Evolutionary conservation across 2,113 vertebrate species (phyloP).

Genomic region (Marmota monax): DNA sequence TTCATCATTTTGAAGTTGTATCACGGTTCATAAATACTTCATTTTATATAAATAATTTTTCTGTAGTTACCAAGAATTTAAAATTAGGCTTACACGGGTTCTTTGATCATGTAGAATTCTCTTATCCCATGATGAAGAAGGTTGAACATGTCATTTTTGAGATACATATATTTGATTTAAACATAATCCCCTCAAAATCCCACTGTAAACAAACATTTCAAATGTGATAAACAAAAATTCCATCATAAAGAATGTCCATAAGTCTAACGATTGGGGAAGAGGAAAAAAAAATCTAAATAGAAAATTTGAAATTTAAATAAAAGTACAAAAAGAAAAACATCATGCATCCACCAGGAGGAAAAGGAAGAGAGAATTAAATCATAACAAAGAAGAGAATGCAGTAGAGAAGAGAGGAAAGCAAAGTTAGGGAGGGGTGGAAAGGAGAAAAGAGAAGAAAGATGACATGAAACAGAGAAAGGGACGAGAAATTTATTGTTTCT

Average conservation of each 20-base stretch:
- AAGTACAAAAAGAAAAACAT: conserved; percentile 46
- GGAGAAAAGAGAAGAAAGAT: neutral
- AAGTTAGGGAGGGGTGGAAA: too few relatives aligned
- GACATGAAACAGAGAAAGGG: neutral
- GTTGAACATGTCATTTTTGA: conserved; percentile 62
- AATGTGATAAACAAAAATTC: conserved; percentile 61
- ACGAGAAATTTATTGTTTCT: conserved; percentile 37
- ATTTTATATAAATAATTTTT: conserved; percentile 85
- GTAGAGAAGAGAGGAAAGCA: neutral
- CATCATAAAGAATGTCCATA: conserved; percentile 67
- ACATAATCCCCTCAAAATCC: conserved; percentile 61
- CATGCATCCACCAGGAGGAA: conserved; percentile 61
- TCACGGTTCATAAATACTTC: conserved; percentile 85
- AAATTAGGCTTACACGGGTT: conserved; percentile 83
- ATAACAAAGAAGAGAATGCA: neutral
- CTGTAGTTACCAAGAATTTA: conserved; percentile 82
- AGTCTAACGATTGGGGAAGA: conserved; percentile 54
- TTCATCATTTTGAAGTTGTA: conserved; percentile 82
- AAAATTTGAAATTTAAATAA: conserved; percentile 71
- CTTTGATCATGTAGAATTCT: conserved; percentile 75
- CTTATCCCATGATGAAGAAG: conserved; percentile 59
- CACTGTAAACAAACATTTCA: conserved; percentile 70
- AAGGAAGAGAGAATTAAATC: neutral
- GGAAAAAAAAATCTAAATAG: conserved; percentile 34
- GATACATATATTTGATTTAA: conserved; percentile 63